phyloP scores from a whole-genome alignment of 30 jellyfish, hydroid and myxozoan species.

The Hydra vulgaris region DNA sequence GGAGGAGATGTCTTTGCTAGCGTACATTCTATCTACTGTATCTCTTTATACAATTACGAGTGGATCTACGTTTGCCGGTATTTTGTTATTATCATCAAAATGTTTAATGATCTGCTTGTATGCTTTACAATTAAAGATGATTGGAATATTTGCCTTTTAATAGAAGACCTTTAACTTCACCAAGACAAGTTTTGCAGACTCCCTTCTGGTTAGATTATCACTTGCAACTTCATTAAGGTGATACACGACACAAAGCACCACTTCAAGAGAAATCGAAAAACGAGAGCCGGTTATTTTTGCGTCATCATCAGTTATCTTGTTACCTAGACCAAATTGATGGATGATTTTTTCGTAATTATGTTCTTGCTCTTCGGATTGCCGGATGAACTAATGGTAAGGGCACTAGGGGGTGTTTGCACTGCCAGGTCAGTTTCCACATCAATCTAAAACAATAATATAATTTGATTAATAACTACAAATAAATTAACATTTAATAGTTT shows the following conservation, averaged over 20 bases:
- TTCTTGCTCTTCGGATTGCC: neutral
- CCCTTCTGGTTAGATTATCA: neutral
- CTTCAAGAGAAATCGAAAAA: neutral
- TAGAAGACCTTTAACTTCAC: neutral
- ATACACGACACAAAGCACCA: neutral
- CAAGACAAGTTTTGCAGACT: neutral
- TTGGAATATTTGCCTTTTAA: neutral
- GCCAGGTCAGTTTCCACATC: neutral
- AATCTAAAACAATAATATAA: too few relatives aligned
- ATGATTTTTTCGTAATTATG: neutral
- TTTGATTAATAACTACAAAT: too few relatives aligned
- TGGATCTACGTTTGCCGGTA: neutral
- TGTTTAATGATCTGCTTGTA: neutral
- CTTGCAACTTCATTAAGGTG: neutral
- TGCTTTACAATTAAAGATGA: neutral
- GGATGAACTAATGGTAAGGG: neutral
- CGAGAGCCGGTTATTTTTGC: neutral
- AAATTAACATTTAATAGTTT: too few relatives aligned
- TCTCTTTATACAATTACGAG: neutral
- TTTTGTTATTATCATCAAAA: neutral
- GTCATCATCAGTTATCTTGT: neutral
- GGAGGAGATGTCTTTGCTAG: neutral
- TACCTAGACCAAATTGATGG: neutral
- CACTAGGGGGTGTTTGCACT: neutral
- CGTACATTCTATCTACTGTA: neutral